Evolutionary conservation across 2,888 invertebrate genomes (phyloP).

Genomic region (Esperia sulphurella): DNA sequence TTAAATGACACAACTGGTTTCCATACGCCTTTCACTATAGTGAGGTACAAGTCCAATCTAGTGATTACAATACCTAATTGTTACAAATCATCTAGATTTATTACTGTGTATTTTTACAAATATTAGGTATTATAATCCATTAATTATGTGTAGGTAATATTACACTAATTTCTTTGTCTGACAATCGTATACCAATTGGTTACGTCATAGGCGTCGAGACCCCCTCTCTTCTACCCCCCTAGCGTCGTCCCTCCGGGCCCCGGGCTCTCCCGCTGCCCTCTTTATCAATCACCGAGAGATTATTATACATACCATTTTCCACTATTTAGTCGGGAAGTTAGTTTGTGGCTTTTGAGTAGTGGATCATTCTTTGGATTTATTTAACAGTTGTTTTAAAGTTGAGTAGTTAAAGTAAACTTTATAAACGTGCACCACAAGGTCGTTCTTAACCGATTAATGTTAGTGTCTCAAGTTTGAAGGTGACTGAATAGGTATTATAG

Average conservation of each 20-base stretch:
- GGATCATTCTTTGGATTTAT: background rate
- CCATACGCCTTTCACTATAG: background rate
- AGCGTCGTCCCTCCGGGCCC: slow-evolving; percentile 24
- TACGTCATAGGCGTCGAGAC: slow-evolving; percentile 59
- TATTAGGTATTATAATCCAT: background rate
- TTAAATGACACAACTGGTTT: background rate
- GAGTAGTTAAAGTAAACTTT: background rate
- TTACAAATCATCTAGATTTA: too few relatives aligned
- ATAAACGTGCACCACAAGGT: background rate
- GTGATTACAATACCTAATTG: too few relatives aligned
- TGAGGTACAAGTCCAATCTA: too few relatives aligned
- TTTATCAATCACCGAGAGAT: slow-evolving; percentile 56
- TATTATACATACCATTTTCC: slow-evolving; percentile 33
- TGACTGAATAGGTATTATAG: background rate
- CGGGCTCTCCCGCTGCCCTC: slow-evolving; percentile 27
- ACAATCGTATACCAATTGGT: slow-evolving; percentile 62
- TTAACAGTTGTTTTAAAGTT: background rate
- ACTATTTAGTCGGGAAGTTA: slow-evolving; percentile 2
- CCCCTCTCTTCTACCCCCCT: slow-evolving; percentile 14
- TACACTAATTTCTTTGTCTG: slow-evolving; percentile 44
- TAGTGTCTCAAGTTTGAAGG: background rate
- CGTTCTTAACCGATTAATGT: background rate
- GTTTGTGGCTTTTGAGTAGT: background rate
- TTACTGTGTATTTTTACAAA: too few relatives aligned
- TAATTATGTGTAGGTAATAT: background rate